Evolutionary conservation across 2,797 vertebrate genomes (phyloP).

Genomic region (Squalus acanthias): DNA sequence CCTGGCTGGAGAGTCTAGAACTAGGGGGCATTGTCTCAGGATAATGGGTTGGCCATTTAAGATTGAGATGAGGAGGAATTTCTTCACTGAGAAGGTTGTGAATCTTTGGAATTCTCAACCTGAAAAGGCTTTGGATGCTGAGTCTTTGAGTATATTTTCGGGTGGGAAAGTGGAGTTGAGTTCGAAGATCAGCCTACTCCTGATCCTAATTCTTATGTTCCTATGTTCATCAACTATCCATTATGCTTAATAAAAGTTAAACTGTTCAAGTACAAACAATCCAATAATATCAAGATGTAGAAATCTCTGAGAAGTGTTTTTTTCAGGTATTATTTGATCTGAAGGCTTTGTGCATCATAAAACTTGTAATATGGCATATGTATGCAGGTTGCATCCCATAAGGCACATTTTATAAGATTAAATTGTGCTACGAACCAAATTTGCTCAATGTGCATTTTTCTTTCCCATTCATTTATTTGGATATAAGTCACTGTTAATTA

Average conservation of each 20-base stretch:
- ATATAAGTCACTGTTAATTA: not conserved
- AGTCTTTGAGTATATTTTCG: too few species aligned
- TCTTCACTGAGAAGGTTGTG: too few species aligned
- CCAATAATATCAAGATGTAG: not conserved
- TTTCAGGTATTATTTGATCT: not conserved
- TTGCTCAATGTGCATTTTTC: not conserved
- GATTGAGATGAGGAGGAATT: too few species aligned
- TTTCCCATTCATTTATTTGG: not conserved
- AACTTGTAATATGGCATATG: not conserved
- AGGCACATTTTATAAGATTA: not conserved
- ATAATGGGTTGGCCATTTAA: too few species aligned
- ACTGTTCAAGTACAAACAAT: not conserved
- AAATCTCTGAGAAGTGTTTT: not conserved
- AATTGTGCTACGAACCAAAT: not conserved
- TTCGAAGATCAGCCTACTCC: too few species aligned
- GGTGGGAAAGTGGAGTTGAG: too few species aligned
- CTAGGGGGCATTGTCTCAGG: too few species aligned
- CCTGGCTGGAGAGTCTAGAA: too few species aligned
- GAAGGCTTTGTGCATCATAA: not conserved
- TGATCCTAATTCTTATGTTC: too few species aligned
- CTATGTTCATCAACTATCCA: not conserved
- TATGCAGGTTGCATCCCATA: not conserved
- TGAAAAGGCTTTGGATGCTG: too few species aligned
- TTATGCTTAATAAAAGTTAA: not conserved
- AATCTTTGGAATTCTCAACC: too few species aligned